A percentile compares a stretch with the other conserved stretches of the same genome.
Evolutionary conservation across 1,140 invertebrate genomes (phyloP).

Genomic region (Nixonia krombeini): DNA sequence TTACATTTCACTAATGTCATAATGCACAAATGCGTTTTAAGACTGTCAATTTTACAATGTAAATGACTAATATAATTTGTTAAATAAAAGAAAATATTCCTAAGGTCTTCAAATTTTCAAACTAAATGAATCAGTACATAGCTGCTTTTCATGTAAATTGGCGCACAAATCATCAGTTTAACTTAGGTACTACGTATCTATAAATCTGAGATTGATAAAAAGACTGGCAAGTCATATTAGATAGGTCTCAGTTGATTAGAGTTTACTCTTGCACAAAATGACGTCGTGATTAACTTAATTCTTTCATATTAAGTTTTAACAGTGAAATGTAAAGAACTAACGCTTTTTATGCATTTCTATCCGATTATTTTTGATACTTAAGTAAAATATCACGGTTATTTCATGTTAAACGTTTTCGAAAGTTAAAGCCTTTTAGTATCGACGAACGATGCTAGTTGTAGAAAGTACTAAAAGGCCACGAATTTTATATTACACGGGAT

Average conservation of each 20-base stretch:
- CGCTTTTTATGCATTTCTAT: background rate
- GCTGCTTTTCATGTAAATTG: background rate
- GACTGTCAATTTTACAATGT: background rate
- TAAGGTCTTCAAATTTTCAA: background rate
- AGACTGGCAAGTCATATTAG: slow-evolving; percentile 30
- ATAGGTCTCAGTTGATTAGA: background rate
- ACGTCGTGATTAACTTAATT: slow-evolving; percentile 5
- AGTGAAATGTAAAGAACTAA: slow-evolving; percentile 39
- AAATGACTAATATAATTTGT: background rate
- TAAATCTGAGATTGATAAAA: slow-evolving; percentile 17
- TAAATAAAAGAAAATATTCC: background rate
- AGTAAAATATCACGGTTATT: background rate
- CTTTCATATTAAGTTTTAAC: background rate
- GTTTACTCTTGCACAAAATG: slow-evolving; percentile 1
- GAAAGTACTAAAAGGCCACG: background rate
- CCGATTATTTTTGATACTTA: slow-evolving; percentile 3
- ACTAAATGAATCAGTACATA: background rate
- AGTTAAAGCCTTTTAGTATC: slow-evolving; percentile 16
- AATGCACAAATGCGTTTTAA: slow-evolving; percentile 2
- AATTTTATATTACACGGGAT: slow-evolving; percentile 12
- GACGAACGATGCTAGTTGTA: background rate
- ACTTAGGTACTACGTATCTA: slow-evolving; percentile 13
- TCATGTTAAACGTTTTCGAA: slow-evolving; percentile 5
- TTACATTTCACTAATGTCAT: slow-evolving; percentile 43
- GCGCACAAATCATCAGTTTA: slow-evolving; percentile 12